Conservation (phyloP, 2,888 invertebrate species). For the Halictus ligatus region DNA sequence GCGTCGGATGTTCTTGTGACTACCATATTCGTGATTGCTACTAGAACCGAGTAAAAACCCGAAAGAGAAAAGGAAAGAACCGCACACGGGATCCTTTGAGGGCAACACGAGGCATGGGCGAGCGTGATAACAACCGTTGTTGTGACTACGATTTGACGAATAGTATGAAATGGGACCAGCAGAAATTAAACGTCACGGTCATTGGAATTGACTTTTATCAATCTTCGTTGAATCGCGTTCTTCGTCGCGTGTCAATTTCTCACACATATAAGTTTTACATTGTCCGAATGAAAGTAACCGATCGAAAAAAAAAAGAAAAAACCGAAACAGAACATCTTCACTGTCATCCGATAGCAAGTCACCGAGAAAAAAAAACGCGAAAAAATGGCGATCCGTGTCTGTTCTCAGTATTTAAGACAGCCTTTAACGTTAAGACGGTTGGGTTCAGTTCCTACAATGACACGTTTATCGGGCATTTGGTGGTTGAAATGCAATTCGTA, state of each 20-base stretch:
- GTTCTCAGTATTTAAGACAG: conserved; percentile 67
- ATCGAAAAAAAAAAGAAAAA: conserved; percentile 5
- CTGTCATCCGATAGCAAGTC: conserved; percentile 55
- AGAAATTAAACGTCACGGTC: conserved; percentile 29
- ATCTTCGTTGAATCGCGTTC: conserved; percentile 14
- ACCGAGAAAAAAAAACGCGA: conserved; percentile 3
- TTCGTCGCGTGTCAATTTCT: conserved; percentile 1
- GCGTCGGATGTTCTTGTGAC: conserved; percentile 54
- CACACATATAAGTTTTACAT: neutral
- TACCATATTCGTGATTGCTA: conserved; percentile 19
- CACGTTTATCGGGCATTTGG: conserved; percentile 75
- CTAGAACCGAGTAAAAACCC: neutral
- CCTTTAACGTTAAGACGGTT: conserved; percentile 72
- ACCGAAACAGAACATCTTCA: conserved; percentile 22
- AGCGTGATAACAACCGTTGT: conserved; percentile 2
- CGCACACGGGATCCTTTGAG: neutral
- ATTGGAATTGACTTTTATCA: conserved; percentile 49
- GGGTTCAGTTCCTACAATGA: conserved; percentile 79
- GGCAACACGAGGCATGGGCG: neutral
- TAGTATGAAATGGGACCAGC: conserved; percentile 57
- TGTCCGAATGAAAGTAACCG: neutral
- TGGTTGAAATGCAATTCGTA: conserved; percentile 73
- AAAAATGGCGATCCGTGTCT: conserved; percentile 41
- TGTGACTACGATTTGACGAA: conserved; percentile 14
- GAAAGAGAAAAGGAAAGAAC: neutral